Conservation (phyloP, 1,140 invertebrate genomes). For the Eurosta solidaginis region DNA sequence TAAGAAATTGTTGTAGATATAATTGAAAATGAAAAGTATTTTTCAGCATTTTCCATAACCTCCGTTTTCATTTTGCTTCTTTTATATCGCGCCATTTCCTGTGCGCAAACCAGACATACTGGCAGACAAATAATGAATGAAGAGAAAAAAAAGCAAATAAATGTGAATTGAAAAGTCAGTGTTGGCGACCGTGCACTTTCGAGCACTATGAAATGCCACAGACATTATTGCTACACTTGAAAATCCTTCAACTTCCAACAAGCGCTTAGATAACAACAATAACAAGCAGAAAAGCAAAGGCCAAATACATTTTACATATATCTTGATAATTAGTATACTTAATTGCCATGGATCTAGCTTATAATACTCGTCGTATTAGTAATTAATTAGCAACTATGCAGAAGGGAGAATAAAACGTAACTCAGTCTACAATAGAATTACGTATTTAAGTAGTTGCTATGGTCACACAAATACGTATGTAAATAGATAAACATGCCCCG, state of each 20-base stretch:
- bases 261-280: neutral
- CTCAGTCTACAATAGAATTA: too few species aligned
- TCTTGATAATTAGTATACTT: neutral
- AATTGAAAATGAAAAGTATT: slow-evolving; percentile 22
- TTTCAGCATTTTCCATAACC: neutral
- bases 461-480: neutral
- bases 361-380: slow-evolving; percentile 8
- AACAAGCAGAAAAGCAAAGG: slow-evolving; percentile 17
- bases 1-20: slow-evolving; percentile 8
- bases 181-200: neutral
- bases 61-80: neutral
- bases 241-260: slow-evolving; percentile 14
- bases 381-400: neutral
- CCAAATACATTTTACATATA: neutral
- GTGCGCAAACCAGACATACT: neutral
- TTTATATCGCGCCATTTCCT: neutral
- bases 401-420: neutral
- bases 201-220: neutral
- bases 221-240: slow-evolving; percentile 25
- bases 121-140: slow-evolving; percentile 9
- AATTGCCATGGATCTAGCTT: neutral
- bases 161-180: neutral
- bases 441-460: too few species aligned
- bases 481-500: neutral
- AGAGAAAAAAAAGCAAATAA: neutral